A percentile compares a stretch with the other conserved stretches of the same genome.
Conservation (phyloP, 2,888 invertebrate species). For the Electrophaes corylata region DNA sequence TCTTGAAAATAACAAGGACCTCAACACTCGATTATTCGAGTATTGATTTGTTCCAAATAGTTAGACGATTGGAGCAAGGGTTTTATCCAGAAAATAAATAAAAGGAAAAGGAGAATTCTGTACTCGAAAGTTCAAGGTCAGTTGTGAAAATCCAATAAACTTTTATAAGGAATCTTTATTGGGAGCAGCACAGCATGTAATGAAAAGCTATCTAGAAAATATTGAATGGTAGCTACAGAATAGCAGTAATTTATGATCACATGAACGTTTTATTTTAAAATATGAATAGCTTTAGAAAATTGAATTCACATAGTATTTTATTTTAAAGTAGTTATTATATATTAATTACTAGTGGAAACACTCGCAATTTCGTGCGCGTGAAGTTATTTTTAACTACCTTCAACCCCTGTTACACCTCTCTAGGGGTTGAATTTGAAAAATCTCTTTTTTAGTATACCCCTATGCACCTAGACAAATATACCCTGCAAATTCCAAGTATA, state of each 20-base stretch:
- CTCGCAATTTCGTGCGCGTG: too few species aligned
- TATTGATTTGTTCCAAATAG: constrained; percentile 31
- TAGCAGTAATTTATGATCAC: background rate
- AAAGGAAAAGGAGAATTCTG: constrained; percentile 15
- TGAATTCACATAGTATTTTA: background rate
- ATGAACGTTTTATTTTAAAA: background rate
- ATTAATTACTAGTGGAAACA: too few species aligned
- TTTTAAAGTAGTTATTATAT: background rate
- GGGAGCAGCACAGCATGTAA: constrained; percentile 11
- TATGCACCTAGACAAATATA: too few species aligned
- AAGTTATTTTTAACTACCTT: too few species aligned
- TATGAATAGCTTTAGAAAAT: background rate
- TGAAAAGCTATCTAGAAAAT: background rate
- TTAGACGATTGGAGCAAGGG: constrained; percentile 25
- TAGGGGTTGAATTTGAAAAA: too few species aligned
- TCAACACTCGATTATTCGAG: background rate
- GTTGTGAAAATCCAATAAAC: constrained; percentile 12
- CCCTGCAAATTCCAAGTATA: too few species aligned
- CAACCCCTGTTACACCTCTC: too few species aligned
- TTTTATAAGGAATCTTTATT: constrained; percentile 5
- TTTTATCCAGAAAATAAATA: constrained; percentile 27
- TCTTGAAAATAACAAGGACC: constrained; percentile 1
- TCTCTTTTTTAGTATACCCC: too few species aligned
- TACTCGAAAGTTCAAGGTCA: constrained; percentile 14
- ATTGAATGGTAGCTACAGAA: background rate